A percentile compares a stretch with the other conserved stretches of the same genome.
phyloP scores from a whole-genome alignment of 2,797 vertebrate genomes.

The Pangasius larnaudii region DNA sequence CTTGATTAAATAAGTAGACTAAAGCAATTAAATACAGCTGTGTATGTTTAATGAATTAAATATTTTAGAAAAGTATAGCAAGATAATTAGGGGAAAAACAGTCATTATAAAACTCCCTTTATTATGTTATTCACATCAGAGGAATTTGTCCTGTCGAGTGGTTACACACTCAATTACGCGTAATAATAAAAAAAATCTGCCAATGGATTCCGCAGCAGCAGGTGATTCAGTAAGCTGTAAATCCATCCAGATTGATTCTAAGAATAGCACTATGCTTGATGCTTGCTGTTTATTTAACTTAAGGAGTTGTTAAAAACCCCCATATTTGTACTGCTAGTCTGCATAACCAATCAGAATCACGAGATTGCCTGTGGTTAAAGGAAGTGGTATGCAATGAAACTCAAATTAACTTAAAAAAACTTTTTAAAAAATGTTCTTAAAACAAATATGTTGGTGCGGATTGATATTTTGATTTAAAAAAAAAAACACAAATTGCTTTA shows the following conservation, averaged over 20 bases:
- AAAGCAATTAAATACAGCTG: neutral
- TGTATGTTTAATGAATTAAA: neutral
- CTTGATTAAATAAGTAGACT: neutral
- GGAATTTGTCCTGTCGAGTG: neutral
- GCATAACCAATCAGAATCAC: neutral
- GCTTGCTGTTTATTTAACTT: neutral
- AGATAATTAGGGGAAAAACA: neutral
- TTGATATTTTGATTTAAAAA: neutral
- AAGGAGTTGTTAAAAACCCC: neutral
- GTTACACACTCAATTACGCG: neutral
- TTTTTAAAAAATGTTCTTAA: neutral
- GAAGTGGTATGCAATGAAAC: neutral
- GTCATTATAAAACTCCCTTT: neutral
- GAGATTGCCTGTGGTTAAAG: neutral
- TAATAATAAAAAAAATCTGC: neutral
- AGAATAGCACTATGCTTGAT: neutral
- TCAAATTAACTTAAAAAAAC: neutral
- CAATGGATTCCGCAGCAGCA: neutral
- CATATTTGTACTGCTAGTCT: neutral
- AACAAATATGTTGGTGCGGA: neutral
- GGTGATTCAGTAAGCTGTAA: neutral
- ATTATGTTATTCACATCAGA: neutral
- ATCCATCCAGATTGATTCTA: neutral
- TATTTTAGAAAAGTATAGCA: neutral
- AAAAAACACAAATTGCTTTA: neutral